These are phyloP conservation scores for Cyclophora punctaria DNA, from an alignment of 2,888 invertebrate genomes.

Conservation along the genomic window DNA sequence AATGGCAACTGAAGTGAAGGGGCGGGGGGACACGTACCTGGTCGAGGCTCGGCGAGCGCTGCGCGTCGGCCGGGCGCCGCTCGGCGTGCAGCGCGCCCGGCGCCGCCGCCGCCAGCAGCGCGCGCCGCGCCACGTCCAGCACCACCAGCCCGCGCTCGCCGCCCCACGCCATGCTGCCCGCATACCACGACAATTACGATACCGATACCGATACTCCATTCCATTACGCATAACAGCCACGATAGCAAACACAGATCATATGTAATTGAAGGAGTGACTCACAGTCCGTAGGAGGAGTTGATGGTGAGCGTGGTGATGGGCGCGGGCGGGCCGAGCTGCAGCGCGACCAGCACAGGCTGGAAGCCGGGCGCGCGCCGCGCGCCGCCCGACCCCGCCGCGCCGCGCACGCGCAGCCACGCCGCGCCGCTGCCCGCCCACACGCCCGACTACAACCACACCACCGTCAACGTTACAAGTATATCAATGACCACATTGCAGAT, in stretches of 20 bases:
- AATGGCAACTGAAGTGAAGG: neutral
- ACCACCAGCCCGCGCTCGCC: slow-evolving; percentile 97
- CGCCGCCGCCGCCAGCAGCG: slow-evolving; percentile 89
- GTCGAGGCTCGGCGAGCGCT: slow-evolving; percentile 90
- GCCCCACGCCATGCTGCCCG: slow-evolving; percentile 94
- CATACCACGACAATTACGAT: neutral
- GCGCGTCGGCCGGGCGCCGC: slow-evolving; percentile 79
- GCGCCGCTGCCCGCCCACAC: slow-evolving; percentile 30
- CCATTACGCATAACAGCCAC: too few relatives aligned
- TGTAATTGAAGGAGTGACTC: slow-evolving; percentile 59
- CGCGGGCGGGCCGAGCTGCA: slow-evolving; percentile 91
- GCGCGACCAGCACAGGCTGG: slow-evolving; percentile 95
- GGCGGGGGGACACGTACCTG: slow-evolving; percentile 77
- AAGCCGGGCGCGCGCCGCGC: slow-evolving; percentile 94
- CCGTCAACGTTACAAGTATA: neutral
- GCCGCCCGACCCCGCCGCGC: slow-evolving; percentile 58
- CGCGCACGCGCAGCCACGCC: slow-evolving; percentile 47
- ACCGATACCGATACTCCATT: too few relatives aligned
- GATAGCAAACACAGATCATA: neutral
- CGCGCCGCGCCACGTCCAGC: slow-evolving; percentile 94
- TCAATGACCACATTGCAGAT: too few relatives aligned
- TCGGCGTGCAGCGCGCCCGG: slow-evolving; percentile 90
- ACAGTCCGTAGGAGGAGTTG: slow-evolving; percentile 98
- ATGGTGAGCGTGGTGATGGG: slow-evolving; percentile 92
- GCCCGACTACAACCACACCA: slow-evolving; percentile 27